Base-by-base conservation (phyloP, 2,797 vertebrate genomes). In the Peromyscus aztecus region DNA sequence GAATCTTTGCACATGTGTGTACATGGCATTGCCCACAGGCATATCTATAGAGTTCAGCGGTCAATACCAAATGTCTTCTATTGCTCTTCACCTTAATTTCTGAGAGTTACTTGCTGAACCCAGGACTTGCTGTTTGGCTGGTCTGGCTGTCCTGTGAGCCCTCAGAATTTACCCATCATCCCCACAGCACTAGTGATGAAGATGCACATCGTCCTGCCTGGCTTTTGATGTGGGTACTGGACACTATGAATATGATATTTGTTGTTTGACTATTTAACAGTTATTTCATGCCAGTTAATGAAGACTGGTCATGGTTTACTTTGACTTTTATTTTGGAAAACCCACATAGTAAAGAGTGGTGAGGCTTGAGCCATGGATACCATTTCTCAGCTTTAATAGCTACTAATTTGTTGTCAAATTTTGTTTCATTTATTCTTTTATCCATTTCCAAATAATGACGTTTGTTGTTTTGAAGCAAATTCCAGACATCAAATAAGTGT, bases 301-400 rank as follows among this genome's bases (percentile, higher is more conserved):
- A 23, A 92, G 63, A 55, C 7, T 40, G 49, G 8, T 49, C 71
- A 43, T 88, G 49, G 43, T 57, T 71, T 95, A 57, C 73, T 89
- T 93, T 78, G 75, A 73, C 23, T 83, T 89, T 61, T 40, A 69
- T 90, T 94, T 93, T 84, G 65, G 43, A 91, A 52, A 95, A 23
- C 71, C 55, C 78, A 65, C 7, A 23, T 87, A 37, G 63, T 59
- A 65, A 86, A 59, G 21, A 95, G 29, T 24, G 59, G 16, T 8
- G 17, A 80, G 13, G 40, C 94, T 80, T 67, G 73, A 97, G 52
- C 13, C 11, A 27, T 88, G 5, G 9, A 13, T 80, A 27, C 2
- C 12, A 11, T 69, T 27, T 80, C 27, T 27, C 6, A 37, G 4
- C 14, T 86, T 86, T 37, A 43, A 12, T 6, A 61, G 12, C 76